Evolutionary conservation across 2,797 vertebrate genomes (phyloP).

Genomic region (Pelochelys cantorii): DNA sequence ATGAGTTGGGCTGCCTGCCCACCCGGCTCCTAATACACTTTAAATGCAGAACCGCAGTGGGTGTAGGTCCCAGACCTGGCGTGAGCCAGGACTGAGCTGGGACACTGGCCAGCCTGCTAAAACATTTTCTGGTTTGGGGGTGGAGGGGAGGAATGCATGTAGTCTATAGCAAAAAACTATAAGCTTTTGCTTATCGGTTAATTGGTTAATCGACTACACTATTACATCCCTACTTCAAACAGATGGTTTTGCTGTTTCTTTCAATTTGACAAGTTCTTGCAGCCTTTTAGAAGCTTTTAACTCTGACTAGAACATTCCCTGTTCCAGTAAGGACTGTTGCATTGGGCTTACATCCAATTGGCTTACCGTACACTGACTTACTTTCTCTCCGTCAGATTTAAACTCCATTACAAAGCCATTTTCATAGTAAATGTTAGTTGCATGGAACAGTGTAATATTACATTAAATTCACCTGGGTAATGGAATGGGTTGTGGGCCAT

Average conservation of each 20-base stretch:
- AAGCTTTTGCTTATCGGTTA: too few relatives aligned
- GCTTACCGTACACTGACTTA: neutral
- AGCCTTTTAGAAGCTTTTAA: neutral
- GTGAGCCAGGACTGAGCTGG: too few relatives aligned
- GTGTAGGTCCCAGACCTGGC: too few relatives aligned
- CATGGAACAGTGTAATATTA: slow-evolving; percentile 17
- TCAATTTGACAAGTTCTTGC: neutral
- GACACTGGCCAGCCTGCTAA: too few relatives aligned
- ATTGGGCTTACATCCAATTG: neutral
- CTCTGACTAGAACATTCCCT: neutral
- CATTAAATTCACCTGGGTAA: slow-evolving; percentile 58
- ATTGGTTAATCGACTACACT: too few relatives aligned
- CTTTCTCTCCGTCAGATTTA: slow-evolving; percentile 36
- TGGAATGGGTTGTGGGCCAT: neutral
- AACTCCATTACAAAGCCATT: slow-evolving; percentile 19
- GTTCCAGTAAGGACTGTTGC: neutral
- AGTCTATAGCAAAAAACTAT: too few relatives aligned
- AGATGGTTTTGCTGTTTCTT: neutral
- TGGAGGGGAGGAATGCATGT: too few relatives aligned
- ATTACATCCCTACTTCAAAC: neutral
- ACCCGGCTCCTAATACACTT: too few relatives aligned
- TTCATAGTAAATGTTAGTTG: slow-evolving; percentile 45
- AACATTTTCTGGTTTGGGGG: too few relatives aligned
- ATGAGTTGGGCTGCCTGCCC: too few relatives aligned
- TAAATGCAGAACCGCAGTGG: too few relatives aligned